Percentiles rank a stretch among this genome's conserved stretches.
phyloP scores from a whole-genome alignment of 2,797 vertebrate species.

The Leptatherina wallacei region DNA sequence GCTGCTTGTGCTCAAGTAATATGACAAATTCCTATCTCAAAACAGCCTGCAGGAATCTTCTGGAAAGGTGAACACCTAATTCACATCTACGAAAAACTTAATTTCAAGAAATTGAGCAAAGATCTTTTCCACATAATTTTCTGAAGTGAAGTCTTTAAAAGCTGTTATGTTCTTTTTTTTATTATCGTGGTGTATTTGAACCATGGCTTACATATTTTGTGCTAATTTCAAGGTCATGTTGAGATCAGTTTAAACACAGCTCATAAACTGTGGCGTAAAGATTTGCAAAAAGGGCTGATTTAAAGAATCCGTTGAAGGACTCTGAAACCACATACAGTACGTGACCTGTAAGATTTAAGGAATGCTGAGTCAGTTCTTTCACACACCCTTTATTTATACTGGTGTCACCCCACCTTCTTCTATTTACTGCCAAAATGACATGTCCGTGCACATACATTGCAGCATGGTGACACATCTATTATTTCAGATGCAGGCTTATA shows the following conservation, averaged over 20 bases:
- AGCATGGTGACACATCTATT: neutral
- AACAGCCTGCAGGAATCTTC: neutral
- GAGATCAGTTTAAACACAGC: too few relatives aligned
- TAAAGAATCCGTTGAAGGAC: neutral
- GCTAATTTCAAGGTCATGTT: neutral
- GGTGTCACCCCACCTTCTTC: constrained; percentile 24
- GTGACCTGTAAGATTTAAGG: neutral
- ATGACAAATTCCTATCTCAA: neutral
- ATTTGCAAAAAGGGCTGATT: neutral
- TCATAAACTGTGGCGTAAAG: too few relatives aligned
- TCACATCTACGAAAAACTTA: too few relatives aligned
- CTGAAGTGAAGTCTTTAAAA: neutral
- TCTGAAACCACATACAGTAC: constrained; percentile 13
- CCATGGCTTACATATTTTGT: neutral
- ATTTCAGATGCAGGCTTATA: neutral
- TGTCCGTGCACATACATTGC: constrained; percentile 12
- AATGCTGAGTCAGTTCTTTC: constrained; percentile 35
- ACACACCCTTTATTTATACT: constrained; percentile 53
- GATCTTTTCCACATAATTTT: neutral
- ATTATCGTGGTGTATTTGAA: neutral
- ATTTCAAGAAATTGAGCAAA: neutral
- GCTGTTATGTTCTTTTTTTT: neutral
- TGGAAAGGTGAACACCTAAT: neutral
- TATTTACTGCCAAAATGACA: constrained; percentile 25
- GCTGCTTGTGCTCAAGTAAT: neutral